These are phyloP conservation scores for Hemicrepidius hirtus DNA, from an alignment of 2,888 invertebrate species.

Conservation along the genomic window DNA sequence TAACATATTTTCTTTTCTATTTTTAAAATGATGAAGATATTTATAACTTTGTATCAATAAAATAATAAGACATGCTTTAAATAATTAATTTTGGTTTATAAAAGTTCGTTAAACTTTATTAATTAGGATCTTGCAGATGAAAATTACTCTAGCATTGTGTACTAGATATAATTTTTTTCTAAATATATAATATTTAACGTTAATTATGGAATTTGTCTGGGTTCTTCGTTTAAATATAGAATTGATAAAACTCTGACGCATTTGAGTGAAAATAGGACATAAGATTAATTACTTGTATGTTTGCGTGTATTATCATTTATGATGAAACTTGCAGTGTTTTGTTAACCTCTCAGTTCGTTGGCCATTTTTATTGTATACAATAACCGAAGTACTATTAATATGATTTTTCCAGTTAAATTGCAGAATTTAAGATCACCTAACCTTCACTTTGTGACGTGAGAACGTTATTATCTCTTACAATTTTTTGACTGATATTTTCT, in stretches of 20 bases:
- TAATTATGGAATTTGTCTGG: slow-evolving; percentile 4
- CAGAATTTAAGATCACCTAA: too few relatives aligned
- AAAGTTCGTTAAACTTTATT: slow-evolving; percentile 1
- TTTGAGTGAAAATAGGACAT: slow-evolving; percentile 10
- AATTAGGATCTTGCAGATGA: not conserved
- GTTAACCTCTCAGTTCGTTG: slow-evolving; percentile 24
- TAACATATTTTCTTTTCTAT: not conserved
- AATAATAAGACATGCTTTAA: not conserved
- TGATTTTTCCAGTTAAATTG: too few relatives aligned
- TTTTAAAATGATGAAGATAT: not conserved
- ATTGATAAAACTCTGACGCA: slow-evolving; percentile 20
- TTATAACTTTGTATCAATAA: not conserved
- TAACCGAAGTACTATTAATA: not conserved
- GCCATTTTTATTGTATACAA: slow-evolving; percentile 7
- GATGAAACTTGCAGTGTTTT: slow-evolving; percentile 25
- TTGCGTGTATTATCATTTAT: slow-evolving; percentile 19
- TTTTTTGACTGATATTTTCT: too few relatives aligned
- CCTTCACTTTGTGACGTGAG: too few relatives aligned
- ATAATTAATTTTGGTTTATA: not conserved
- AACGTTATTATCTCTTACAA: too few relatives aligned
- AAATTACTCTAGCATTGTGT: too few relatives aligned
- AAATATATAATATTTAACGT: not conserved
- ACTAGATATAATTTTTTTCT: slow-evolving; percentile 4
- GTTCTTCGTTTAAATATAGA: slow-evolving; percentile 6
- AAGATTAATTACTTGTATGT: slow-evolving; percentile 21